Evolutionary conservation across 2,888 invertebrate species (phyloP).

Genomic region (Synergus umbraculus): DNA sequence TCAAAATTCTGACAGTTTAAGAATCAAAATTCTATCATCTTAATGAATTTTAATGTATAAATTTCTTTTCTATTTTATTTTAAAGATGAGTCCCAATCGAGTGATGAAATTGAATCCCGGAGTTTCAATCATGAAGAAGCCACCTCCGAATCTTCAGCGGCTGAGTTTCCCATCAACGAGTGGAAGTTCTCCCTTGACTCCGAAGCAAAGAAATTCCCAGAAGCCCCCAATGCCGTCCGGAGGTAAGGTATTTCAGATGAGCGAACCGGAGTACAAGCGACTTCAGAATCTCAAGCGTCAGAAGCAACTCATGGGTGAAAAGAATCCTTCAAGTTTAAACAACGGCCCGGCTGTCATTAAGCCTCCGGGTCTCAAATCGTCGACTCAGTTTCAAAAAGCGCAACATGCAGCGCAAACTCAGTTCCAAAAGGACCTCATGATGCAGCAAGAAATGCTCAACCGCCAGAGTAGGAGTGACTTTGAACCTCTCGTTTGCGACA

Average conservation of each 20-base stretch:
- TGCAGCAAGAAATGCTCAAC: conserved; percentile 75
- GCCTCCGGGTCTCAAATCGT: conserved; percentile 41
- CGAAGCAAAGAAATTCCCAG: conserved; percentile 76
- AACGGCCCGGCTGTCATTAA: conserved; percentile 43
- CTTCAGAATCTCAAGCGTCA: conserved; percentile 78
- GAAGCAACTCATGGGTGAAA: conserved; percentile 76
- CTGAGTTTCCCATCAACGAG: conserved; percentile 65
- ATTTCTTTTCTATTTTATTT: background rate
- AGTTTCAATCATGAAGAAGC: conserved; percentile 75
- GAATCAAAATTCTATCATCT: background rate
- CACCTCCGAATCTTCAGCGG: conserved; percentile 73
- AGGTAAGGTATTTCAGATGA: conserved; percentile 89
- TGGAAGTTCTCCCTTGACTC: conserved; percentile 53
- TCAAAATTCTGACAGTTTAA: background rate
- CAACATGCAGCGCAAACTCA: conserved; percentile 67
- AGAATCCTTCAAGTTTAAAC: conserved; percentile 44
- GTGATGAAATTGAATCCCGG: conserved; percentile 70
- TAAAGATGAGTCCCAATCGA: conserved; percentile 60
- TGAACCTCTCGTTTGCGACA: conserved; percentile 76
- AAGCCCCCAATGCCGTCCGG: conserved; percentile 82
- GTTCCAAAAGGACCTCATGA: conserved; percentile 73
- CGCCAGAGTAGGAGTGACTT: conserved; percentile 74
- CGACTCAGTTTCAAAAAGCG: conserved; percentile 61
- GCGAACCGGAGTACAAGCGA: conserved; percentile 88
- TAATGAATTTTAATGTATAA: background rate